These are phyloP conservation scores for Aepyceros melampus DNA, from an alignment of 2,113 vertebrate species.

Conservation along the genomic window DNA sequence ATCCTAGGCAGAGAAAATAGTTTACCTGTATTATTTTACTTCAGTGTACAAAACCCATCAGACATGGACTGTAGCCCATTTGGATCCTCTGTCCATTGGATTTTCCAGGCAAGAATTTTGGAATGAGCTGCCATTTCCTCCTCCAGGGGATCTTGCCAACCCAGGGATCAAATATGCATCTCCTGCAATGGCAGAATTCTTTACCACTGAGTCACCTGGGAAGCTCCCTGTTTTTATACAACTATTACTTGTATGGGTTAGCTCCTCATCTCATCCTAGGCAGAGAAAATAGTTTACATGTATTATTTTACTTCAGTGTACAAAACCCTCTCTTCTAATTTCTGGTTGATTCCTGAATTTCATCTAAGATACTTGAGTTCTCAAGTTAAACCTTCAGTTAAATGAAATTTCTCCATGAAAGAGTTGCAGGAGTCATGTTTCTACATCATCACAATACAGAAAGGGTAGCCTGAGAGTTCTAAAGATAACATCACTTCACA, in stretches of 20 bases:
- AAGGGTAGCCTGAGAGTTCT: not conserved
- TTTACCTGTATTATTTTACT: not conserved
- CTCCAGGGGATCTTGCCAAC: not conserved
- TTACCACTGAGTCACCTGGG: not conserved
- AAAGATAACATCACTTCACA: not conserved
- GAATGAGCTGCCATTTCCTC: not conserved
- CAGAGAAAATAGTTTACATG: not conserved
- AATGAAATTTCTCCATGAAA: not conserved
- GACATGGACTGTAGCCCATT: fast-evolving
- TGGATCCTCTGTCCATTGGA: not conserved
- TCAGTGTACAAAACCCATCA: too few relatives aligned
- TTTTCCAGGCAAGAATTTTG: not conserved
- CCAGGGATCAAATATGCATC: not conserved
- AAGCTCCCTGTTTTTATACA: not conserved
- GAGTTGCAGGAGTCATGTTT: not conserved
- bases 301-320: not conserved
- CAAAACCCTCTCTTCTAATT: not conserved
- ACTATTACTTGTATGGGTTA: not conserved
- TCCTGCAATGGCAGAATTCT: not conserved
- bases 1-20: not conserved
- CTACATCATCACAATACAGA: not conserved
- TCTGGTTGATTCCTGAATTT: not conserved
- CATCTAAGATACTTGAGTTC: not conserved
- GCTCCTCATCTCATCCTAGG: not conserved
- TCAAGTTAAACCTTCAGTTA: not conserved